A percentile compares a stretch with the other conserved stretches of the same genome.
These are phyloP conservation scores for Neosilurus mollespiculum DNA, from an alignment of 2,797 vertebrate genomes.

Conservation along the genomic window DNA sequence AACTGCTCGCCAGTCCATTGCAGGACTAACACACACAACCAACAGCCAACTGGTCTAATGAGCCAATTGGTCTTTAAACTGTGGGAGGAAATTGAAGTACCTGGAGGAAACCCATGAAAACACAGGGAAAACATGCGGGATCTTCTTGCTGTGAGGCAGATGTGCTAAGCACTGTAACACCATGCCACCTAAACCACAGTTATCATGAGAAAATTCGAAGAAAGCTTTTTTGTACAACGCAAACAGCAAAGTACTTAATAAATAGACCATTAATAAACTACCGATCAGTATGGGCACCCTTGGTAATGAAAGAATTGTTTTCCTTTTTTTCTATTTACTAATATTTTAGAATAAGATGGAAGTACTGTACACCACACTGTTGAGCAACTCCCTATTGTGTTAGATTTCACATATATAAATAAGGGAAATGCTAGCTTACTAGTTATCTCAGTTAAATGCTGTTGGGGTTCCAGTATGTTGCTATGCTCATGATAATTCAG, in stretches of 20 bases:
- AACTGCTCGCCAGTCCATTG: too few relatives aligned
- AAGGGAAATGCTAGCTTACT: not conserved
- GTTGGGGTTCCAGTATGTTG: not conserved
- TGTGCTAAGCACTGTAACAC: too few relatives aligned
- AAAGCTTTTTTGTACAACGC: not conserved
- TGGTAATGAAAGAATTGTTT: not conserved
- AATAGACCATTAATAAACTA: not conserved
- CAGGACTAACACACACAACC: too few relatives aligned
- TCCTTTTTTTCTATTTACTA: not conserved
- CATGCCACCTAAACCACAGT: too few relatives aligned
- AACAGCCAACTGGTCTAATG: too few relatives aligned
- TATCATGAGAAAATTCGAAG: too few relatives aligned
- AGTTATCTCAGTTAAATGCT: not conserved
- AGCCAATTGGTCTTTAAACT: too few relatives aligned
- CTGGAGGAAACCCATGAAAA: too few relatives aligned
- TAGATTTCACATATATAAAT: not conserved
- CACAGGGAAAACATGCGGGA: too few relatives aligned
- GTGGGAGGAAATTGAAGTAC: too few relatives aligned
- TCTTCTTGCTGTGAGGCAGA: too few relatives aligned
- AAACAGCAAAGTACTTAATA: not conserved
- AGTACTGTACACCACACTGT: too few relatives aligned
- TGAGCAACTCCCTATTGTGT: not conserved
- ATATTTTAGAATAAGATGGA: not conserved
- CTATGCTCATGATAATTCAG: not conserved
- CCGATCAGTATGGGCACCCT: not conserved